phyloP scores from a whole-genome alignment of 2,797 vertebrate species.

The Amblyraja radiata region DNA sequence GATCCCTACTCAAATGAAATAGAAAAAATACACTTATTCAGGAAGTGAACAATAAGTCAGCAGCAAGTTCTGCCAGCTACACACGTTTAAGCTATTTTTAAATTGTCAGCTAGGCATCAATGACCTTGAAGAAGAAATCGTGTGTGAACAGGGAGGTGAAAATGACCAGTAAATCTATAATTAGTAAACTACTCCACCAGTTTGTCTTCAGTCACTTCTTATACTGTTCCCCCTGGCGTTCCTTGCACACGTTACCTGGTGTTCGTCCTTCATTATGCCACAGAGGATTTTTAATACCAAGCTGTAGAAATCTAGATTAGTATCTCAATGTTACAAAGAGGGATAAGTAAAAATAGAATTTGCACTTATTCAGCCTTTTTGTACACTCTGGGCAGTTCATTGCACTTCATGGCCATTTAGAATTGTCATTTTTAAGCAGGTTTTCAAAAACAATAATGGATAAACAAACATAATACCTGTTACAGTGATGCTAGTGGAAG shows the following conservation, averaged over 20 bases:
- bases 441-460: not conserved
- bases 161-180: constrained; percentile 2
- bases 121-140: not conserved
- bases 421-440: not conserved
- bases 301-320: no score
- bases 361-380: no score
- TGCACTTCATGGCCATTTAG: not conserved
- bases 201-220: not conserved
- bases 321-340: no score
- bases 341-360: no score
- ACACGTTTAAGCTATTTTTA: not conserved
- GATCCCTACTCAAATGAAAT: not conserved
- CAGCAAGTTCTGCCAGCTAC: not conserved
- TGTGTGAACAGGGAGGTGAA: not conserved
- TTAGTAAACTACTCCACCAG: not conserved
- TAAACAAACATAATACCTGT: not conserved
- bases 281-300: no score
- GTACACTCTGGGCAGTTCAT: not conserved
- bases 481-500: not conserved
- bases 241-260: not conserved
- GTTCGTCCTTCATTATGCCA: not conserved
- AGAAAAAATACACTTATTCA: not conserved
- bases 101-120: not conserved
- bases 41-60: constrained; percentile 9
- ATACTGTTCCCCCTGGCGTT: not conserved